Percentiles rank a stretch among this genome's conserved stretches.
phyloP scores from a whole-genome alignment of 2,113 vertebrate genomes.

The Scatophagus argus region DNA sequence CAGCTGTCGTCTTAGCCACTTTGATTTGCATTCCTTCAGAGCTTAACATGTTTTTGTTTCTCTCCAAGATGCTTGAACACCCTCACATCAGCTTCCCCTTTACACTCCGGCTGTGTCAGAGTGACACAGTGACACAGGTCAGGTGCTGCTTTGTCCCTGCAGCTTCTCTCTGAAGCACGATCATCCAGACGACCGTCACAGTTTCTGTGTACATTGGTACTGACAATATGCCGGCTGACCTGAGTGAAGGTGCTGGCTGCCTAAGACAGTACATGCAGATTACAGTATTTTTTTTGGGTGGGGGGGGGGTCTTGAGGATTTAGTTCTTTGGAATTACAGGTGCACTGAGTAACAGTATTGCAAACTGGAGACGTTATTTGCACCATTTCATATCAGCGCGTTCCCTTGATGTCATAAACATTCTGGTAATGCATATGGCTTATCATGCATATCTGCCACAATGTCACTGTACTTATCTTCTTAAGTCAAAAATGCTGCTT shows the following conservation, averaged over 20 bases:
- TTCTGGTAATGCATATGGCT: slow-evolving; percentile 1
- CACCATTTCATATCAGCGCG: not conserved
- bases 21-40: not conserved
- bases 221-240: slow-evolving; percentile 1
- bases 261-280: not conserved
- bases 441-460: not conserved
- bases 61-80: not conserved
- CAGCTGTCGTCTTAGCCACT: not conserved
- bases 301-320: not conserved
- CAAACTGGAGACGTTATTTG: not conserved
- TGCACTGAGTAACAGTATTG: not conserved
- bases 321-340: not conserved
- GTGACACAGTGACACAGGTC: not conserved
- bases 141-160: not conserved
- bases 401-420: not conserved
- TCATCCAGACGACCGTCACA: not conserved
- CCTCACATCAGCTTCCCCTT: not conserved
- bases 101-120: not conserved
- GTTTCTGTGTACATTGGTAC: slow-evolving; percentile 21
- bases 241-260: not conserved
- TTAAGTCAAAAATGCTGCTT: slow-evolving; percentile 14
- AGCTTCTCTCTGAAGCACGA: slow-evolving; percentile 13
- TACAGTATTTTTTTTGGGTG: slow-evolving; percentile 1
- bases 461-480: not conserved
- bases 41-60: not conserved